Base-by-base conservation (phyloP, 2,113 vertebrate species). In the Nesoenas mayeri region DNA sequence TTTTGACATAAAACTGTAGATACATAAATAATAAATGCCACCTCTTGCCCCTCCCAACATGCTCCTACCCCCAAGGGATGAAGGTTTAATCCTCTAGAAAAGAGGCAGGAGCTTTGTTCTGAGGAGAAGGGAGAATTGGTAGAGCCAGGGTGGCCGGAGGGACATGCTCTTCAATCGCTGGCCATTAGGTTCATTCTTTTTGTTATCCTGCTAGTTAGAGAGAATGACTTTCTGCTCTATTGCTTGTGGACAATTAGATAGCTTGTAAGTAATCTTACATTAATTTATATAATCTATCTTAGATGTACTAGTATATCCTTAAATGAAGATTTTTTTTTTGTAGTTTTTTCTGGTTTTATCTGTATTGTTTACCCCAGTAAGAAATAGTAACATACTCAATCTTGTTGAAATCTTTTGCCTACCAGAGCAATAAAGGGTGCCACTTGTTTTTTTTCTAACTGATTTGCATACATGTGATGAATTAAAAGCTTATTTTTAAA, bases 121-220 rank as follows among this genome's bases (percentile, higher is more conserved):
- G 25, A 15, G 72, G n/a, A 11, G 70, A 36, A 51, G 54, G 40
- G 21, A 20, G 11, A 19, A 31, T 13, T 2, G 6, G 14, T 6
- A 16, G 48, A 26, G 24, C 3, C 5, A 6, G 44, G 13, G 15
- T 36, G 31, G 25, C 65, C 32, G 48, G 26, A 81, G 50, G 38
- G 4, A 47, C 8, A 4, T 1, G 0, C 32, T 1, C 1, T 10
- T 22, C 50, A 56, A 1, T 48, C 25, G 2, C 48, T 36, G 56
- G 13, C 7, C 18, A 2, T 13, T 57, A 18, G 8, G 5, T 22
- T 84, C 15, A 0, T 66, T 8, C 1, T 40, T 74, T 40, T 47
- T 34, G 2, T 50, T 61, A 2, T 5, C n/a, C 10, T 38, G 2
- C 34, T 20, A 1, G 38, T 50, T 91, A 64, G 11, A 32, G 22